phyloP scores from a whole-genome alignment of 2,888 invertebrate genomes.

The Mimas tiliae region DNA sequence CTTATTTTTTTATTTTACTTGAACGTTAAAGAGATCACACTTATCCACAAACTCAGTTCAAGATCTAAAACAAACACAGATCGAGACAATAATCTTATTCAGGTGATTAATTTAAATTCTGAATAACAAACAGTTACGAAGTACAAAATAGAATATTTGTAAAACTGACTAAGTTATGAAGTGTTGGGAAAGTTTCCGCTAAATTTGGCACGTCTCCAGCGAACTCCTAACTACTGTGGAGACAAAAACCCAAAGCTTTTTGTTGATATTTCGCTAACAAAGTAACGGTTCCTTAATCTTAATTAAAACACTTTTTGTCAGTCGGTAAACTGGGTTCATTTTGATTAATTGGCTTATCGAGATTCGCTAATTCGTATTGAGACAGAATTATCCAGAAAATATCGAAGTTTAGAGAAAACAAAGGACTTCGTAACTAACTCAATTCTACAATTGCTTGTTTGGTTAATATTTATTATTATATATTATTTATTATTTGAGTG shows the following conservation, averaged over 20 bases:
- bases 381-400: neutral
- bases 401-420: neutral
- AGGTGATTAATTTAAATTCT: slow-evolving; percentile 18
- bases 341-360: slow-evolving; percentile 27
- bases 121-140: slow-evolving; percentile 24
- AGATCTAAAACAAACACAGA: neutral
- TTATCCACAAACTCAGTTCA: too few species aligned
- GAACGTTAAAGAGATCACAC: too few species aligned
- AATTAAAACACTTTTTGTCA: slow-evolving; percentile 27
- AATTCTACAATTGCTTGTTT: too few species aligned
- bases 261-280: slow-evolving; percentile 37
- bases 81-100: slow-evolving; percentile 8
- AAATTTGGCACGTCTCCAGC: slow-evolving; percentile 41
- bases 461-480: too few species aligned
- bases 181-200: slow-evolving; percentile 41
- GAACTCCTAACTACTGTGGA: slow-evolving; percentile 36
- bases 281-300: slow-evolving; percentile 28
- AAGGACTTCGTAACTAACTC: neutral
- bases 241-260: slow-evolving; percentile 43
- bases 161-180: slow-evolving; percentile 45
- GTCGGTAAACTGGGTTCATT: slow-evolving; percentile 12
- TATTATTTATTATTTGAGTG: too few species aligned
- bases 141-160: slow-evolving; percentile 38
- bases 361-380: slow-evolving; percentile 4
- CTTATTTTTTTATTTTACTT: too few species aligned